Base-by-base conservation (phyloP, 2,888 invertebrate species). In the Drosophila maculinotata region DNA sequence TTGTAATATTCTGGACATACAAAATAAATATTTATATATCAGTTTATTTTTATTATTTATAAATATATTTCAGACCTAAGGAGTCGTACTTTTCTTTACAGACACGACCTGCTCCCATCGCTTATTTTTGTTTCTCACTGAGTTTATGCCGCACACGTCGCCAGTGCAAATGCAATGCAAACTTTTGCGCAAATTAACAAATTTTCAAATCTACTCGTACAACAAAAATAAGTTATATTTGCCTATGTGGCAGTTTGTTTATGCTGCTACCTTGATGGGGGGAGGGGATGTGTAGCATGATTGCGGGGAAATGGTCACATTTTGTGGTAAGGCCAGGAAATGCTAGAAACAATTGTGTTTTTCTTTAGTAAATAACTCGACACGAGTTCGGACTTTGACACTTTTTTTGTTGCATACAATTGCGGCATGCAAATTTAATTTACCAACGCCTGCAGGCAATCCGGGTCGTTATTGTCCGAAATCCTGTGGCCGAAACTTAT, bases 341-440 rank as follows among this genome's bases (percentile, higher is more conserved):
- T 72, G 76, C 70, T 67, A 58, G 82, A 85, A 77, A 82, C 85
- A 87, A 87, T 84, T 81, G 82, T 75, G 82, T 84, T 81, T 69
- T 84, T 87, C 87, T 78, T 87, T 87, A 87, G 81, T 81, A 81
- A 81, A 81, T 81, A 81, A 75, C 70, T 54, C 68, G 51, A 65
- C 41, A 54, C 66, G 59, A 71, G 64, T 59, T 59, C 57, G 66
- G 67, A 69, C 75, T 80, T 87, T 82, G 87, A 75, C 87, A 87
- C 82, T 87, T 77, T 71, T 71, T 71, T 70, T 67, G 64, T 65
- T 65, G 62, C 63, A 74, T 49, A 58, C 67, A 60, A 76, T 76
- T 80, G 81, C 85, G 85, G 87, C 87, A 81, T 87, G 87, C 66
- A 87, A 81, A 84, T 82, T 82, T 69, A 87, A 87, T 82, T 81